Conservation (phyloP, 2,797 vertebrate species). For the Acanthornis magna region DNA sequence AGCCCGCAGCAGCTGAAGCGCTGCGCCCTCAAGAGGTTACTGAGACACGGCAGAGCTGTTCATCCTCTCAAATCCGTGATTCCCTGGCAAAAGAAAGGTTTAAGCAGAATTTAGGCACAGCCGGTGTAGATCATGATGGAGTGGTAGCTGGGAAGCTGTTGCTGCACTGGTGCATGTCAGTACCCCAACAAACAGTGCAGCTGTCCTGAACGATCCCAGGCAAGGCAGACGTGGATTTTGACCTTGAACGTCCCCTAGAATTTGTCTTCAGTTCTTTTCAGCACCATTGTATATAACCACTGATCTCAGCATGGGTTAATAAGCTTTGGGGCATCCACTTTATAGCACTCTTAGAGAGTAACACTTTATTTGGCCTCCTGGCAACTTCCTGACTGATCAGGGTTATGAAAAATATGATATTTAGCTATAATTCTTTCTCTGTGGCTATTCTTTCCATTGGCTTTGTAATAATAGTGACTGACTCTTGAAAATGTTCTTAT, state of each 20-base stretch:
- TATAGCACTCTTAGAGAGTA: not conserved
- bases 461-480: not conserved
- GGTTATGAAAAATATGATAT: not conserved
- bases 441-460: not conserved
- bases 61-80: rapidly evolving
- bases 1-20: rapidly evolving
- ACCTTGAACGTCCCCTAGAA: not conserved
- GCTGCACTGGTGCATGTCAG: not conserved
- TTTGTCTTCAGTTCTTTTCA: not conserved
- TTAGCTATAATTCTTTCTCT: not conserved
- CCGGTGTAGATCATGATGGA: not conserved
- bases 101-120: not conserved
- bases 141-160: not conserved
- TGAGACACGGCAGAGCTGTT: rapidly evolving
- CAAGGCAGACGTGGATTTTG: not conserved
- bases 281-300: not conserved
- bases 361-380: not conserved
- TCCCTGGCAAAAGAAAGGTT: not conserved
- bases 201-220: not conserved
- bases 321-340: not conserved
- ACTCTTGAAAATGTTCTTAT: not conserved
- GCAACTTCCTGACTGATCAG: not conserved
- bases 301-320: not conserved
- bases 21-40: not conserved
- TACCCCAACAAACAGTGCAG: not conserved